A percentile compares a stretch with the other conserved stretches of the same genome.
These are phyloP conservation scores for Hemiprocne comata DNA, from an alignment of 2,113 vertebrate genomes.

Conservation along the genomic window DNA sequence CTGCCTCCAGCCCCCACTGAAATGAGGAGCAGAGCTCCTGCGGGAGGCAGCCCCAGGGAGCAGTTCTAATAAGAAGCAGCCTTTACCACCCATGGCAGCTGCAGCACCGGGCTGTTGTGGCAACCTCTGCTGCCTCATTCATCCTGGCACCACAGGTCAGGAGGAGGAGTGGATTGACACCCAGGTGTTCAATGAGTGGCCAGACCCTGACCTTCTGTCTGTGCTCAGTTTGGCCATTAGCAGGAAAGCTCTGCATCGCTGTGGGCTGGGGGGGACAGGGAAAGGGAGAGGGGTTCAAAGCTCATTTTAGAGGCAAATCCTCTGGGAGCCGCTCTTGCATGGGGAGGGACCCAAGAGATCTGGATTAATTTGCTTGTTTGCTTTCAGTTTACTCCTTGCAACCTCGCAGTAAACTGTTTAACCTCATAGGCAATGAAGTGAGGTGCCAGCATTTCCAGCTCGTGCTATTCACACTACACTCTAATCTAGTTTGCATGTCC, in stretches of 20 bases:
- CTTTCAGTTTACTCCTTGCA: not conserved
- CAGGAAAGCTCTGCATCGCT: not conserved
- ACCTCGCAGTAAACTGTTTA: not conserved
- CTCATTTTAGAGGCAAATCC: not conserved
- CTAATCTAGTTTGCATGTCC: constrained; percentile 52
- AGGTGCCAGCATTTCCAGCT: constrained; percentile 9
- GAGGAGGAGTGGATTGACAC: not conserved
- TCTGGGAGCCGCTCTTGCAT: rapidly evolving
- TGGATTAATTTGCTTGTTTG: not conserved
- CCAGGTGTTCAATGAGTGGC: too few relatives aligned
- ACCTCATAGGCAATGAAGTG: not conserved
- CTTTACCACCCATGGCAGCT: not conserved
- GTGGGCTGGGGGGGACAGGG: rapidly evolving
- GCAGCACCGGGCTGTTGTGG: rapidly evolving
- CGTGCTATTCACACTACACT: constrained; percentile 8
- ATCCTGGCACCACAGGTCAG: not conserved
- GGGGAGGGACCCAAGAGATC: not conserved
- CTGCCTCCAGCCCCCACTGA: not conserved
- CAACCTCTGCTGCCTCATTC: not conserved
- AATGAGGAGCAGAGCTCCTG: constrained; percentile 12
- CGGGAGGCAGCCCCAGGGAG: not conserved
- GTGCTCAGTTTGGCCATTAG: rapidly evolving
- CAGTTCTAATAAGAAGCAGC: not conserved
- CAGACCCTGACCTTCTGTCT: not conserved
- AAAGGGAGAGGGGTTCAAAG: not conserved